Conservation (phyloP, 1,140 invertebrate genomes). For the Chlorops oryzae region DNA sequence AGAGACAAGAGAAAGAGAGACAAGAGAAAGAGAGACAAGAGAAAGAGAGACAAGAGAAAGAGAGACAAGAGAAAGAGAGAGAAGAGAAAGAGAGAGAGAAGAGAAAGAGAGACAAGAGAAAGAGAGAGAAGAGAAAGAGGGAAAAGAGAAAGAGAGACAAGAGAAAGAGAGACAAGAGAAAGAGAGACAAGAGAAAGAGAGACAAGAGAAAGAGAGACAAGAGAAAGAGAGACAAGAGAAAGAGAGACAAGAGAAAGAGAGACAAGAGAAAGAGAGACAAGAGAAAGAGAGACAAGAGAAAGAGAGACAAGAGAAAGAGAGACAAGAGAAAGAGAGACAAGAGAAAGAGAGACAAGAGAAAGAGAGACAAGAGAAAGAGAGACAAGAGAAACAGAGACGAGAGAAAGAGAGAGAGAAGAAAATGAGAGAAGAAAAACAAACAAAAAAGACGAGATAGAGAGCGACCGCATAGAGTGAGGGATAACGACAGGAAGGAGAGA, state of each 20-base stretch:
- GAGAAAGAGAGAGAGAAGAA: neutral
- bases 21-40: no score
- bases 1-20: neutral
- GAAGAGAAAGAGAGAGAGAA: neutral
- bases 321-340: neutral
- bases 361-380: neutral
- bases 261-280: neutral
- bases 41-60: neutral
- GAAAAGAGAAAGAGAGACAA: neutral
- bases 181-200: neutral
- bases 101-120: neutral
- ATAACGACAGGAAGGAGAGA: no score
- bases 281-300: neutral
- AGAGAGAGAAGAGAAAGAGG: neutral
- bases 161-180: neutral
- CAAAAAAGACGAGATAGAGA: no score
- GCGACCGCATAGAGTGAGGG: no score
- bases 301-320: neutral
- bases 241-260: neutral
- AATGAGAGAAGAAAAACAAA: no score
- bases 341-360: neutral
- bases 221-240: neutral
- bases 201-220: neutral
- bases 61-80: neutral
- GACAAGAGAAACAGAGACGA: neutral